Evolutionary conservation across 2,888 invertebrate species (phyloP), one percentile per base, ranked within the genome.

Genomic region (Pomacea canaliculata): DNA sequence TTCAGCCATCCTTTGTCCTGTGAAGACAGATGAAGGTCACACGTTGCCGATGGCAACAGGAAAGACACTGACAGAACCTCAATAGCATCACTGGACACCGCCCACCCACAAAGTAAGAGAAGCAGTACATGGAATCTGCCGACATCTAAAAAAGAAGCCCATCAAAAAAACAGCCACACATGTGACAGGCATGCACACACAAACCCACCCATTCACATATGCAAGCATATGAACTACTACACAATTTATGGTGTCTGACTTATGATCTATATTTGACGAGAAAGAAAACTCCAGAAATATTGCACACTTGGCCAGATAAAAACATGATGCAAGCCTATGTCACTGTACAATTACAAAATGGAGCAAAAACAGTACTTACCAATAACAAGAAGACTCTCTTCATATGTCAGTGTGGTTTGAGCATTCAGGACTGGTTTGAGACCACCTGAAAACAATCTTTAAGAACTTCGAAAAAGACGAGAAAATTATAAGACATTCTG

Each of bases 61-160:
- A 97, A 97, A 84, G 97, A 97, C 94, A 97, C 93, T 83, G 91
- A 90, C 48, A 97, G 95, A 92, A 97, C 96, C 92, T 97, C 97
- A 94, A 97, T 96, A 93, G 97, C 96, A 93, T 97, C 97, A 91
- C 96, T 96, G 85, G 95, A 92, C 89, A 95, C 96, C 92, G 97
- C 96, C 92, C 97, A 95, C 86, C 97, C 97, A 93, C 97, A 97
- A 91, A 97, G 95, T 90, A 95, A 94, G 93, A 97, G 93, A 90
- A 97, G 93, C 89, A 95, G 93, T 92, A 96, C 95, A 92, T 97
- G 97, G 92, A 97, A 97, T 92, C 95, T 94, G 89, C 96, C 96
- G 94, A 95, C 95, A 89, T 94, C 95, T 94, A 78, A 1, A 80
- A 73, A 70, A 27, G 59, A 73, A 59, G 5, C 37, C 37, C 37